A percentile compares a stretch with the other conserved stretches of the same genome.
These are phyloP conservation scores for Euclidia mi DNA, from an alignment of 2,888 invertebrate species.

Conservation along the genomic window DNA sequence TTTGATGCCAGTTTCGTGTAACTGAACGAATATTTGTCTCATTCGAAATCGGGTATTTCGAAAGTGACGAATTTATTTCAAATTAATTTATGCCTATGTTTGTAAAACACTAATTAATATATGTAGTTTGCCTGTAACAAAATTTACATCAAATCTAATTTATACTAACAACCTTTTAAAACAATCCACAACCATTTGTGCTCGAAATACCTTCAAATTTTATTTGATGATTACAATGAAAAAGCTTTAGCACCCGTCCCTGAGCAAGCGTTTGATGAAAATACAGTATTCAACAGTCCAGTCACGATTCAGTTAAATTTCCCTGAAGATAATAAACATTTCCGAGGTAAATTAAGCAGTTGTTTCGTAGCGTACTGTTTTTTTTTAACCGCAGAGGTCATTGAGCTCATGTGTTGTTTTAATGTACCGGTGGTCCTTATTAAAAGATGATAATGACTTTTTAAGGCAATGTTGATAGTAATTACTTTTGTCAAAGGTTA, in stretches of 20 bases:
- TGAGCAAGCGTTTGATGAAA: slow-evolving; percentile 68
- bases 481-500: too few species aligned
- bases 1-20: too few species aligned
- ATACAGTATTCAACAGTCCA: slow-evolving; percentile 69
- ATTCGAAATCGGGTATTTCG: too few species aligned
- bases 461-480: too few species aligned
- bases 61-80: too few species aligned
- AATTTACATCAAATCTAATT: too few species aligned
- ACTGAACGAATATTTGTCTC: too few species aligned
- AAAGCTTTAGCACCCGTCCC: slow-evolving; percentile 55
- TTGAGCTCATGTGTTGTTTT: slow-evolving; percentile 47
- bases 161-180: too few species aligned
- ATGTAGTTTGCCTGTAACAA: too few species aligned
- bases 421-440: slow-evolving; percentile 23
- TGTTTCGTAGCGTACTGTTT: slow-evolving; percentile 62
- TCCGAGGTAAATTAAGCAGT: slow-evolving; percentile 82
- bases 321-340: slow-evolving; percentile 86
- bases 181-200: slow-evolving; percentile 30
- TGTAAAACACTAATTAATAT: too few species aligned
- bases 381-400: slow-evolving; percentile 40
- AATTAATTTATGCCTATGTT: too few species aligned
- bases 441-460: too few species aligned
- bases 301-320: slow-evolving; percentile 83
- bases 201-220: slow-evolving; percentile 58
- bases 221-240: slow-evolving; percentile 69